Evolutionary conservation across 1,140 invertebrate species (phyloP).

Genomic region (Drosophila parabipectinata): DNA sequence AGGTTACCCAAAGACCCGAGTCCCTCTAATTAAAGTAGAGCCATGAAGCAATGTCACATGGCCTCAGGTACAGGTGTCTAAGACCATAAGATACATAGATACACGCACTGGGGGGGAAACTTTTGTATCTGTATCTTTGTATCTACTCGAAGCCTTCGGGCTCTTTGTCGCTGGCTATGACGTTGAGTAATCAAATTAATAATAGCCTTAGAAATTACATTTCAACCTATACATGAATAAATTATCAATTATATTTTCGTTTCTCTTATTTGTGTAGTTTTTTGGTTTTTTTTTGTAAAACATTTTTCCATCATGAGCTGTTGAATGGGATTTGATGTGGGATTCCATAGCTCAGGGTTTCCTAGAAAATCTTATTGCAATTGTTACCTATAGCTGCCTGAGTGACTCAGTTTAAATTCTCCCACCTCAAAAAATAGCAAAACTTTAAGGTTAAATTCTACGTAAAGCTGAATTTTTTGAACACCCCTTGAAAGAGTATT

Average conservation of each 20-base stretch:
- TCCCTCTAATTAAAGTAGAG: slow-evolving; percentile 36
- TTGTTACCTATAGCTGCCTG: slow-evolving; percentile 10
- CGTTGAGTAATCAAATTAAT: slow-evolving; percentile 76
- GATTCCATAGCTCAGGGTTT: slow-evolving; percentile 11
- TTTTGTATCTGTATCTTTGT: slow-evolving; percentile 38
- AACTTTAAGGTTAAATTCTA: not conserved
- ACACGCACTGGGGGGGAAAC: not conserved
- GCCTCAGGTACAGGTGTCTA: slow-evolving; percentile 42
- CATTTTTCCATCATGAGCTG: slow-evolving; percentile 5
- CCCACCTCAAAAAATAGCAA: not conserved
- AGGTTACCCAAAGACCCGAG: slow-evolving; percentile 6
- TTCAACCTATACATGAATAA: slow-evolving; percentile 68
- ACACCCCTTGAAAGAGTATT: not conserved
- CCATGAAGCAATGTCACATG: slow-evolving; percentile 40
- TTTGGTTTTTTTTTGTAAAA: not conserved
- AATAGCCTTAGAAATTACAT: slow-evolving; percentile 70
- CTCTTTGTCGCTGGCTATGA: slow-evolving; percentile 9
- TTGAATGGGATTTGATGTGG: slow-evolving; percentile 1
- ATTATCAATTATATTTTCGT: slow-evolving; percentile 65
- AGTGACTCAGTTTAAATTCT: not conserved
- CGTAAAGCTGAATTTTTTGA: not conserved
- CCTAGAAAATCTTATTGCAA: slow-evolving; percentile 36
- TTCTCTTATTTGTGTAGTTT: not conserved
- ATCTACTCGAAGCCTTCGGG: slow-evolving; percentile 21
- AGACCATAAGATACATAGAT: slow-evolving; percentile 12